phyloP scores from a whole-genome alignment of 1,140 invertebrate genomes.

The Ruditapes philippinarum region DNA sequence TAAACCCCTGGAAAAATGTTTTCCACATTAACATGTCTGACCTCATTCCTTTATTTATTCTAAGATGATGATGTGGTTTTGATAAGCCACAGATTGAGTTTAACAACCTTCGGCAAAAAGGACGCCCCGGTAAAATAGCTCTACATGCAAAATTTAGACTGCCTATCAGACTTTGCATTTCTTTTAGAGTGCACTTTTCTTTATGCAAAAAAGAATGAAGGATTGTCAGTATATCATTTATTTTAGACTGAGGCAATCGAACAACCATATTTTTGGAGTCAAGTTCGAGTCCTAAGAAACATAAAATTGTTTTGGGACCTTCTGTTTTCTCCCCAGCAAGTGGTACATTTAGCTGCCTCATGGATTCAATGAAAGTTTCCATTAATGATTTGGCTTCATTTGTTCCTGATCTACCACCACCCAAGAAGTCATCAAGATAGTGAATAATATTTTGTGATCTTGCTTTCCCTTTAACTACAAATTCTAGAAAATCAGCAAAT shows the following conservation, averaged over 20 bases:
- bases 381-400: background rate
- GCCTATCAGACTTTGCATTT: constrained; percentile 70
- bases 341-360: background rate
- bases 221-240: background rate
- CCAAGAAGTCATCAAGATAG: constrained; percentile 62
- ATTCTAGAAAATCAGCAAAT: constrained; percentile 50
- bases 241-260: constrained; percentile 18
- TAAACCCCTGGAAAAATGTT: constrained; percentile 45
- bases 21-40: constrained; percentile 55
- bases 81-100: constrained; percentile 18
- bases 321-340: constrained; percentile 30
- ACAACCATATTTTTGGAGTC: constrained; percentile 35
- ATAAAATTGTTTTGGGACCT: background rate
- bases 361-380: background rate
- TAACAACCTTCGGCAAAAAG: constrained; percentile 59
- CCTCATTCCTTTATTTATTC: constrained; percentile 5
- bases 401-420: background rate
- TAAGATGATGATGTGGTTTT: constrained; percentile 58
- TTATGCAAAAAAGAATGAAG: background rate
- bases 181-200: constrained; percentile 28
- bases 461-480: constrained; percentile 15
- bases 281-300: constrained; percentile 53
- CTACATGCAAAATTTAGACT: constrained; percentile 57
- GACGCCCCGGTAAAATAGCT: constrained; percentile 34
- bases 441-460: background rate